phyloP scores from a whole-genome alignment of 2,888 invertebrate genomes.

The Drosophila testacea region DNA sequence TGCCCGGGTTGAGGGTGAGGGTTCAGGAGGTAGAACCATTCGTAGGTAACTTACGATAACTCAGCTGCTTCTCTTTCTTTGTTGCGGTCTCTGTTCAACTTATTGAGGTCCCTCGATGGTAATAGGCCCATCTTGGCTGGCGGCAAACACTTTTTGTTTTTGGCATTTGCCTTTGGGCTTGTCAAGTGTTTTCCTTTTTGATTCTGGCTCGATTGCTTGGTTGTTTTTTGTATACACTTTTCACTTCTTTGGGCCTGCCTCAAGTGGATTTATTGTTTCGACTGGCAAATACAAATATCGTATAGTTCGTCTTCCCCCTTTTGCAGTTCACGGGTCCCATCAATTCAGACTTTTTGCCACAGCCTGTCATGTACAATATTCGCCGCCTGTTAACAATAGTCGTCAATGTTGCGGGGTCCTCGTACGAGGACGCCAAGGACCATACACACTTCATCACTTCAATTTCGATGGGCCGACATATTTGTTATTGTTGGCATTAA shows the following conservation, averaged over 20 bases:
- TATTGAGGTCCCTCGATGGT: slow-evolving; percentile 8
- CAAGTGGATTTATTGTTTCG: slow-evolving; percentile 79
- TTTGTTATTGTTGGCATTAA: slow-evolving; percentile 69
- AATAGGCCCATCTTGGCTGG: slow-evolving; percentile 21
- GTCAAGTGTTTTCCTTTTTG: slow-evolving; percentile 55
- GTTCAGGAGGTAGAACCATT: slow-evolving; percentile 11
- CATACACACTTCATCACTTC: slow-evolving; percentile 71
- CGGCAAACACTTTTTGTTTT: slow-evolving; percentile 41
- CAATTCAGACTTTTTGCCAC: slow-evolving; percentile 52
- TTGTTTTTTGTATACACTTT: slow-evolving; percentile 30
- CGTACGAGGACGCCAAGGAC: slow-evolving; percentile 7
- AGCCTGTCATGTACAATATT: slow-evolving; percentile 71
- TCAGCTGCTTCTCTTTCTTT: slow-evolving; percentile 11
- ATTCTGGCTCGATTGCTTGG: slow-evolving; percentile 24
- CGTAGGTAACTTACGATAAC: slow-evolving; percentile 32
- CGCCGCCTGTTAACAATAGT: slow-evolving; percentile 71
- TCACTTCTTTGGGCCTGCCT: slow-evolving; percentile 33
- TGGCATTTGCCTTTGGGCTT: slow-evolving; percentile 33
- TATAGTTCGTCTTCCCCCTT: slow-evolving; percentile 19
- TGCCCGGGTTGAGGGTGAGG: background rate
- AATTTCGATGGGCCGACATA: slow-evolving; percentile 65
- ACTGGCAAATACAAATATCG: slow-evolving; percentile 75
- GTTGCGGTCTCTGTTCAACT: slow-evolving; percentile 1
- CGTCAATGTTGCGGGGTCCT: slow-evolving; percentile 49
- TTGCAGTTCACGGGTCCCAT: slow-evolving; percentile 40